Evolutionary conservation across 2,797 vertebrate species (phyloP).

Genomic region (Xyrichtys novacula): DNA sequence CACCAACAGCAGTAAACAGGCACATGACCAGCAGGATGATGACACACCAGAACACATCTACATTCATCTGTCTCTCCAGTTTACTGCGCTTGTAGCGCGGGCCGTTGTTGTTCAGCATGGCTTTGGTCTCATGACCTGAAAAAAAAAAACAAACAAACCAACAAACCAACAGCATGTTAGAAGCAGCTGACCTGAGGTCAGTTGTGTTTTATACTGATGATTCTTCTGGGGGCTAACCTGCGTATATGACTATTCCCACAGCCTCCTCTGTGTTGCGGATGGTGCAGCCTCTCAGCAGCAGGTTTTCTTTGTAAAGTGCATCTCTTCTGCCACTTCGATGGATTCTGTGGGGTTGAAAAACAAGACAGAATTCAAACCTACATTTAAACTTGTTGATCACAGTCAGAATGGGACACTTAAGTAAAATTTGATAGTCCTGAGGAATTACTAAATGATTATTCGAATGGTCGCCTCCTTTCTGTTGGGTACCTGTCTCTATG

Average conservation of each 20-base stretch:
- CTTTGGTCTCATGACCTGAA: slow-evolving; percentile 97
- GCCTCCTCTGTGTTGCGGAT: slow-evolving; percentile 97
- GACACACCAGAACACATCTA: slow-evolving; percentile 97
- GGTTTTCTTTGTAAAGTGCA: slow-evolving; percentile 95
- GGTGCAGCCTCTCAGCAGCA: slow-evolving; percentile 95
- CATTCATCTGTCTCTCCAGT: slow-evolving; percentile 97
- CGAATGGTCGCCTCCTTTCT: too few relatives aligned
- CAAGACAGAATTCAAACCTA: neutral
- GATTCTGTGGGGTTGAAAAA: slow-evolving; percentile 67
- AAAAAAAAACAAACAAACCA: slow-evolving; percentile 1
- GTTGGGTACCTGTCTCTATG: too few relatives aligned
- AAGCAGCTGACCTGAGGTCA: slow-evolving; percentile 13
- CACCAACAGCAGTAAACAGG: slow-evolving; percentile 94
- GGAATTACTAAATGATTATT: too few relatives aligned
- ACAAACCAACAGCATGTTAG: slow-evolving; percentile 13
- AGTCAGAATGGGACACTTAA: too few relatives aligned
- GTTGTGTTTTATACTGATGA: neutral
- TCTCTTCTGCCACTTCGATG: slow-evolving; percentile 88
- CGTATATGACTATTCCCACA: slow-evolving; percentile 95
- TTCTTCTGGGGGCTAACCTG: slow-evolving; percentile 82
- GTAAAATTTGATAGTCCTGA: too few relatives aligned
- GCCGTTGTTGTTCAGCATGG: slow-evolving; percentile 97
- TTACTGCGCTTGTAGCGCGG: slow-evolving; percentile 98
- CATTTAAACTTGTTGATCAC: neutral
- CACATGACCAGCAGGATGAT: slow-evolving; percentile 96